Percentiles rank a stretch among this genome's conserved stretches.
Evolutionary conservation across 2,797 vertebrate genomes (phyloP).

Genomic region (Geotrypetes seraphini): DNA sequence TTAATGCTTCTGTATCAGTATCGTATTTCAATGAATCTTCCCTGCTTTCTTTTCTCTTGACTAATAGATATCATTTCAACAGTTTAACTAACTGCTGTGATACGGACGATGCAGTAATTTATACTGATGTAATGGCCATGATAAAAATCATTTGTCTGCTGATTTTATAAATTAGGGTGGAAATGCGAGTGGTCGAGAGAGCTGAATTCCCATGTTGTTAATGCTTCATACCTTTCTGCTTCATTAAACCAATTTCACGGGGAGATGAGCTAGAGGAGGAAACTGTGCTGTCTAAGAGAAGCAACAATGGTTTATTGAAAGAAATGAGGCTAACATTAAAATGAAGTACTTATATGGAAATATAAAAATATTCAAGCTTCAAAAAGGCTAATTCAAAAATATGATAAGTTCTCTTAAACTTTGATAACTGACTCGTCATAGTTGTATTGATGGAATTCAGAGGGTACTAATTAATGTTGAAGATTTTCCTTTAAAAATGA

Average conservation of each 20-base stretch:
- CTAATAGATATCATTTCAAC: conserved; percentile 66
- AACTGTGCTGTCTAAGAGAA: conserved; percentile 81
- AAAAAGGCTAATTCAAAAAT: conserved; percentile 61
- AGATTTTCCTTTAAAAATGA: conserved; percentile 36
- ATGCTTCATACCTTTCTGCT: conserved; percentile 99
- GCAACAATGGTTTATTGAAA: conserved; percentile 98
- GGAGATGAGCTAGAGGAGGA: conserved; percentile 98
- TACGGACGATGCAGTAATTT: conserved; percentile 81
- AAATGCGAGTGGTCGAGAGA: conserved; percentile 81
- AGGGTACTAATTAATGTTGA: conserved; percentile 60
- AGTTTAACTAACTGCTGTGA: conserved; percentile 60
- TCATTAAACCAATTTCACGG: conserved; percentile 99
- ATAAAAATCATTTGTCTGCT: conserved; percentile 93
- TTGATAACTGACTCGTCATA: conserved; percentile 49
- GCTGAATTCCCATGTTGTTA: conserved; percentile 96
- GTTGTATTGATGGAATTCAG: conserved; percentile 48
- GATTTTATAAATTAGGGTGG: conserved; percentile 90
- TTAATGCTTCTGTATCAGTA: conserved; percentile 38
- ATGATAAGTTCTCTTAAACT: conserved; percentile 59
- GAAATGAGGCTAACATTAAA: conserved; percentile 93
- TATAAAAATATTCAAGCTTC: conserved; percentile 62
- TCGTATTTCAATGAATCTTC: conserved; percentile 49
- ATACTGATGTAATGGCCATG: conserved; percentile 88
- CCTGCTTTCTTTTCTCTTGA: conserved; percentile 31
- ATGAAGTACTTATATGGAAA: conserved; percentile 94